Evolutionary conservation across 2,113 vertebrate species (phyloP), one percentile per base, ranked within the genome.

Genomic region (Solea solea): DNA sequence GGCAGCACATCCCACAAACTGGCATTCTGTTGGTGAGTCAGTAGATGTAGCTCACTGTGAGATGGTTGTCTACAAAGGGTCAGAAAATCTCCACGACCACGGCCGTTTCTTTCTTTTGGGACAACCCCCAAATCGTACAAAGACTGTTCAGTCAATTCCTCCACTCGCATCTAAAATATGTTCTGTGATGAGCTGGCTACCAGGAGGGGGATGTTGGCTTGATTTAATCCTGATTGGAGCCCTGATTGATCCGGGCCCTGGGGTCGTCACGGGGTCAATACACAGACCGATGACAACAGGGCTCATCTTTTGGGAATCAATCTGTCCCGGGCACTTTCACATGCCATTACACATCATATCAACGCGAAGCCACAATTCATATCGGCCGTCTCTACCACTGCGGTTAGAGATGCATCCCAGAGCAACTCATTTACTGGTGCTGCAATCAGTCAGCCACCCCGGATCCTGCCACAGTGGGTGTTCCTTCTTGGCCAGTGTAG

Each of bases 171-270:
- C 34, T 34, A 34, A 34, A 34, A 34, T 63, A 63, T 50, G 14
- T 21, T 28, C 69, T 50, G 42, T 50, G 40, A 51, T 52, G 16
- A 71, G n/a, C 14, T 72, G 46, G 48, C 49, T 48, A 56, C 28
- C 1, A 69, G 80, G 86, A 51, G 64, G 11, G 50, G 64, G 51
- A 13, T n/a, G 57, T 57, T 69, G 56, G 55, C 76, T 81, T 86
- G 78, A 83, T 89, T 54, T 70, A 67, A 84, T 77, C 81, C 75
- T 81, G 77, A 90, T 90, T 84, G 87, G 80, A 83, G 63, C 81
- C 69, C 79, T 83, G 81, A 92, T 93, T 84, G 89, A 91, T 90
- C 82, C 60, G 45, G 45, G 40, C 42, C 80, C 53, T 5, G n/a
- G 78, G 90, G 85, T 93, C 69, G 49, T 44, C 58, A 48, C 9